These are phyloP conservation scores for Stomatorhinus walkeri DNA, from an alignment of 2,797 vertebrate genomes.

Conservation along the genomic window DNA sequence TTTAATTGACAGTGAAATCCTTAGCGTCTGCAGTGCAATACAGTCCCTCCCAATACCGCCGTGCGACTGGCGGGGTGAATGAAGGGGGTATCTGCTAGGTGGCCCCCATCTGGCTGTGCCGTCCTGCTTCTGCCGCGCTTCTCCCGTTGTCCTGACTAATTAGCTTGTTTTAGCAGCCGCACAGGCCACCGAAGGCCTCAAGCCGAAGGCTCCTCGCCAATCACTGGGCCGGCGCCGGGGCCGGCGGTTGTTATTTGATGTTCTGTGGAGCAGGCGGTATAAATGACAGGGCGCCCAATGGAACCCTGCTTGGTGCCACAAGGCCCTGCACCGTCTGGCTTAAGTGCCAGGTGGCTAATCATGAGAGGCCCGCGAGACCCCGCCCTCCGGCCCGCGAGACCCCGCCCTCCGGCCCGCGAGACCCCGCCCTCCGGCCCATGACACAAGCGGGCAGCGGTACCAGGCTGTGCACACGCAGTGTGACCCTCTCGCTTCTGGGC, in stretches of 20 bases:
- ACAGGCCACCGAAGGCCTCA: neutral
- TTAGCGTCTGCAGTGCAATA: neutral
- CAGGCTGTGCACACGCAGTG: neutral
- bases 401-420: neutral
- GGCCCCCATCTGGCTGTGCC: neutral
- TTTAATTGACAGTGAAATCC: slow-evolving; percentile 7
- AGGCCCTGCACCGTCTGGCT: slow-evolving; percentile 38
- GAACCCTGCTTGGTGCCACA: slow-evolving; percentile 29
- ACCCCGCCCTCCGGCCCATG: neutral
- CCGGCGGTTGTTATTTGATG: slow-evolving; percentile 29
- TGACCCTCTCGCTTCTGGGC: neutral
- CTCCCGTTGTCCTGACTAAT: neutral
- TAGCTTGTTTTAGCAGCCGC: neutral
- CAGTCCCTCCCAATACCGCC: neutral
- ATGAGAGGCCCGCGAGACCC: neutral
- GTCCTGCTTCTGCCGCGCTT: neutral
- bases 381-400: neutral
- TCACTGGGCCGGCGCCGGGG: neutral
- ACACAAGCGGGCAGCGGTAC: neutral
- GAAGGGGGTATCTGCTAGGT: neutral
- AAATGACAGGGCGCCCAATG: slow-evolving; percentile 31
- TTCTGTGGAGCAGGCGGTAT: slow-evolving; percentile 34
- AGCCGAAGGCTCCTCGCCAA: neutral
- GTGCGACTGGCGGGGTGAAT: neutral
- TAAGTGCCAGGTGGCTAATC: neutral